phyloP scores from a whole-genome alignment of 2,113 vertebrate species.

The Polyodon spathula region DNA sequence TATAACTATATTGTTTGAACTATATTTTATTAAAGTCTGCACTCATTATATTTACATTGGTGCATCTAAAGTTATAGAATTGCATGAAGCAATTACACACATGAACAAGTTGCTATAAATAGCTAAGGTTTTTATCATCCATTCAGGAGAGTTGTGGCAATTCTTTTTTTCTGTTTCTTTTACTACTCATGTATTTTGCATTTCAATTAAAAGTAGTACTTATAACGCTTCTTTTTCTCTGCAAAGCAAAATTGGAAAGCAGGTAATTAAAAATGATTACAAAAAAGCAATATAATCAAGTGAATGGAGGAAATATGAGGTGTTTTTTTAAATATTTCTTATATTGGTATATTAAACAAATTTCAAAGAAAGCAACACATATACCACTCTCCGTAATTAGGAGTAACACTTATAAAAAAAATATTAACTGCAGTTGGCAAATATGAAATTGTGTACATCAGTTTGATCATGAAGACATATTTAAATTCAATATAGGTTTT shows the following conservation, averaged over 20 bases:
- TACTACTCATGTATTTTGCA: conserved; percentile 58
- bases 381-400: too few species aligned
- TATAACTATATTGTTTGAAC: conserved; percentile 58
- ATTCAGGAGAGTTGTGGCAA: conserved; percentile 44
- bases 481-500: too few species aligned
- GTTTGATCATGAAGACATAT: too few species aligned
- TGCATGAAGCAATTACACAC: conserved; percentile 59
- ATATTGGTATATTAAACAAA: too few species aligned
- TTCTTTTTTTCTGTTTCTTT: conserved; percentile 40
- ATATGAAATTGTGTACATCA: too few species aligned
- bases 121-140: conserved; percentile 51
- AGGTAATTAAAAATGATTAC: conserved; percentile 34
- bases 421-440: too few species aligned
- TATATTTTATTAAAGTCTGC: conserved; percentile 57
- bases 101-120: conserved; percentile 56
- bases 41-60: conserved; percentile 65
- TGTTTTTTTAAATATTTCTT: too few species aligned
- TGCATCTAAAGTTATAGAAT: conserved; percentile 50
- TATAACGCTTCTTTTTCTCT: conserved; percentile 47
- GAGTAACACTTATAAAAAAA: too few species aligned
- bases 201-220: conserved; percentile 59
- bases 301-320: too few species aligned
- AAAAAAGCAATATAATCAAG: too few species aligned
- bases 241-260: conserved; percentile 50
- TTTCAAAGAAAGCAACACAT: too few species aligned